Evolutionary conservation across 2,797 vertebrate species (phyloP).

Genomic region (Ctenosaura bakeri): DNA sequence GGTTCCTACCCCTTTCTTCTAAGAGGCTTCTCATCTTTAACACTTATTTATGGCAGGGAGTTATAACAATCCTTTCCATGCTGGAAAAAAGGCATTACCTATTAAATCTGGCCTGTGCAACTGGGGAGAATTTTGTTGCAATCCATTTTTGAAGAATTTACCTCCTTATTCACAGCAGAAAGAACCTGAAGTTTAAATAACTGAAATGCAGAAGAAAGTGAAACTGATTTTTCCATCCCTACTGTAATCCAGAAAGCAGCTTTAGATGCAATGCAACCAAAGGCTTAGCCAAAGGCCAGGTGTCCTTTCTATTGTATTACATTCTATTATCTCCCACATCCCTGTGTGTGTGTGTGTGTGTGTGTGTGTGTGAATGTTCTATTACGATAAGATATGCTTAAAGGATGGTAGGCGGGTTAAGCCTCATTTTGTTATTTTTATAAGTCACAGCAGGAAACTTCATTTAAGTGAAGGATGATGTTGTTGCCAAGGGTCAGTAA

Average conservation of each 20-base stretch:
- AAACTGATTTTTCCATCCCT: no score
- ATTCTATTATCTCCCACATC: background rate
- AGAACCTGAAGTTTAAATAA: no score
- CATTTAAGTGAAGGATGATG: background rate
- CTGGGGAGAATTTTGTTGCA: no score
- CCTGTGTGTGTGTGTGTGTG: background rate
- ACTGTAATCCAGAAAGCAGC: conserved; percentile 2
- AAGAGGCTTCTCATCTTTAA: no score
- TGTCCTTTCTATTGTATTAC: background rate
- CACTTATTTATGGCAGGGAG: no score
- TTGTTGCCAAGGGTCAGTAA: background rate
- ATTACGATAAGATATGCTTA: background rate
- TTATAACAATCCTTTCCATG: no score
- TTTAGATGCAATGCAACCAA: background rate
- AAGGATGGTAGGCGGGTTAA: background rate
- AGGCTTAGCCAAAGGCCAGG: background rate
- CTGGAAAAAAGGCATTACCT: no score
- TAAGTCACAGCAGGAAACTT: conserved; percentile 11
- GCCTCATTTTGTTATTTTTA: background rate
- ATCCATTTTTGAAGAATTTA: no score
- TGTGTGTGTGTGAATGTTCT: background rate
- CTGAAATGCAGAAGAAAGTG: no score
- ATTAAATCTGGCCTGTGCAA: no score
- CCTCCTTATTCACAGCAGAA: no score
- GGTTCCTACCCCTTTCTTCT: no score